Base-by-base conservation (phyloP, 1,140 invertebrate species). In the Sinella curviseta region DNA sequence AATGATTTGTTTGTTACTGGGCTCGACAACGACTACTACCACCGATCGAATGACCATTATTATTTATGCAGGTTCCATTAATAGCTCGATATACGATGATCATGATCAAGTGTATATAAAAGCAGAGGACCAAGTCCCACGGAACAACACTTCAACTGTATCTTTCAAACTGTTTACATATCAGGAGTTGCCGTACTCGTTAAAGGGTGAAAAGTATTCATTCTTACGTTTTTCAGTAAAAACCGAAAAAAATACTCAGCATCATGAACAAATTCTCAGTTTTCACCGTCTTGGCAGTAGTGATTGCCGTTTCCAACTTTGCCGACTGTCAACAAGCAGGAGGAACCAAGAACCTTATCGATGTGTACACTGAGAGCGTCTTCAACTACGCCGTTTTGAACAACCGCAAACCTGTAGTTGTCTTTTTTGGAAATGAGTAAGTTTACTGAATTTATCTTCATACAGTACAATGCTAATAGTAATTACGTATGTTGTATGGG, bases 371-470 rank as follows among this genome's bases (percentile, higher is more conserved):
- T n/a, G 65, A 70, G 26, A 16, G 14, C 14, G 65, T 70, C 14
- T 70, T 70, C 30, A 70, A 70, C 65, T 70, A 70, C n/a, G 65
- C 65, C 8, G 65, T 70, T 31, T n/a, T 70, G 8, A 70, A 70
- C 65, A 70, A 70, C 65, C 65, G 65, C 8, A 70, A 70, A 24
- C 65, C 65, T 14, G 65, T 70, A 8, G 65, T 70, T 14, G 65
- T 70, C 65, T 70, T 70, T 30, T 70, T 70, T 70, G 65, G 65
- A 30, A 70, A 33, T 33, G 65, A 70, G 65, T 70, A 70, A 70
- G 65, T 33, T 33, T 60, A n/a, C n/a, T n/a, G n/a, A n/a, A n/a
- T n/a, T n/a, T n/a, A n/a, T n/a, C n/a, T n/a, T n/a, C n/a, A n/a
- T n/a, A n/a, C n/a, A n/a, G n/a, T n/a, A n/a, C n/a, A n/a, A n/a